Evolutionary conservation across 1,140 invertebrate species (phyloP).

Genomic region (Bactericera cockerelli): DNA sequence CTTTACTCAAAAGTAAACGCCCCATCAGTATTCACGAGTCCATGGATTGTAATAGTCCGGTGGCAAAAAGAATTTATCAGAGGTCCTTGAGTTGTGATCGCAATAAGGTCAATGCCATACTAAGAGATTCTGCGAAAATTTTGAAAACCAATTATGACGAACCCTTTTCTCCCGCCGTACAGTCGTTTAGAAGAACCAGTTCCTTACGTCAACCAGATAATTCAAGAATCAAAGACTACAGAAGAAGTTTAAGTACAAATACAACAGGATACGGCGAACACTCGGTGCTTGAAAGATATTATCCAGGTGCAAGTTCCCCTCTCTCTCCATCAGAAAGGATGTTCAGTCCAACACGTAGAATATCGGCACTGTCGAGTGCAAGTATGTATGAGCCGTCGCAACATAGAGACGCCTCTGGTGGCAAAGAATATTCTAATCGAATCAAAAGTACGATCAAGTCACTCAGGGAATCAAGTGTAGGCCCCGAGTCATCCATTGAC

Average conservation of each 20-base stretch:
- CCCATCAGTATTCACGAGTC: not conserved
- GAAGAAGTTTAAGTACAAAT: not conserved
- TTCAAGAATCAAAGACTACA: not conserved
- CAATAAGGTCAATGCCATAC: not conserved
- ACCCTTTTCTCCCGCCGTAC: not conserved
- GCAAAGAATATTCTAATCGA: conserved; percentile 20
- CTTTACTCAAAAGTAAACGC: not conserved
- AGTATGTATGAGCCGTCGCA: conserved; percentile 59
- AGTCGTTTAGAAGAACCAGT: not conserved
- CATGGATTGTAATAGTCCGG: not conserved
- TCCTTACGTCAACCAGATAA: conserved; percentile 6
- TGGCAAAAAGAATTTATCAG: conserved; percentile 4
- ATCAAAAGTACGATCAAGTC: conserved; percentile 22
- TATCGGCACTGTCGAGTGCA: conserved; percentile 54
- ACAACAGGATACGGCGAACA: conserved; percentile 6
- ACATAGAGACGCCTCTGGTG: conserved; percentile 35
- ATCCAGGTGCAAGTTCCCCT: conserved; percentile 5
- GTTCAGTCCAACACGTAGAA: conserved; percentile 29
- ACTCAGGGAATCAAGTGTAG: conserved; percentile 36
- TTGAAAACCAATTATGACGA: not conserved
- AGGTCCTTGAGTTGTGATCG: conserved; percentile 1
- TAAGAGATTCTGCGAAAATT: not conserved
- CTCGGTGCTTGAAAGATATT: conserved; percentile 14
- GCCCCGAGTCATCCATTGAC: conserved; percentile 10
- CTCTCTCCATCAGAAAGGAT: not conserved